Conservation (phyloP, 2,113 vertebrate species). For the Campylorhamphus procurvoides region DNA sequence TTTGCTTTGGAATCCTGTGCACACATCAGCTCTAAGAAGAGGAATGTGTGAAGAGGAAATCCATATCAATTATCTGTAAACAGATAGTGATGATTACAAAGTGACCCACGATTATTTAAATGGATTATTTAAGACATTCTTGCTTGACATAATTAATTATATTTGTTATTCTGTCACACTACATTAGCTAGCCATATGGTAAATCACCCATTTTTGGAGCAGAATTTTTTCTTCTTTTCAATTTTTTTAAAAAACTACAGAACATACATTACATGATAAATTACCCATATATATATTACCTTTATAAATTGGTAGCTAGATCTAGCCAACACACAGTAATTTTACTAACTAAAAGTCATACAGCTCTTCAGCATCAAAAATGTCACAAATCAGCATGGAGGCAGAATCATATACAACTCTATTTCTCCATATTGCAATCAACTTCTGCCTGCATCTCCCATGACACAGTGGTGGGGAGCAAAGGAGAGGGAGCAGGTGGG, state of each 20-base stretch:
- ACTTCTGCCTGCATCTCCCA: background rate
- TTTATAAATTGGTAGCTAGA: background rate
- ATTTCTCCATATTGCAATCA: background rate
- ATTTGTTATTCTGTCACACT: background rate
- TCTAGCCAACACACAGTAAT: background rate
- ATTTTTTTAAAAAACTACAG: background rate
- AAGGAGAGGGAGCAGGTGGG: background rate
- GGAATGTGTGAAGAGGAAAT: background rate
- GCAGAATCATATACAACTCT: background rate
- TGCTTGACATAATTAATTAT: background rate
- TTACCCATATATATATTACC: background rate
- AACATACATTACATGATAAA: background rate
- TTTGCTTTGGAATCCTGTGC: background rate
- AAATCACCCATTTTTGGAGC: background rate
- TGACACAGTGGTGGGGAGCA: accelerated
- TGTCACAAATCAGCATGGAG: background rate
- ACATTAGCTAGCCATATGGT: background rate
- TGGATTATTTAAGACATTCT: background rate
- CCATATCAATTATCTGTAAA: background rate
- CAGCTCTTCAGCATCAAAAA: background rate
- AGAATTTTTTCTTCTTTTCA: background rate
- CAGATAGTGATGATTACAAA: background rate
- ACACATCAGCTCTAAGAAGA: background rate
- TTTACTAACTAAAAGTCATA: slow-evolving; percentile 38
- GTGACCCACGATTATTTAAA: background rate